A percentile compares a stretch with the other conserved stretches of the same genome.
phyloP scores from a whole-genome alignment of 2,888 invertebrate genomes.

The Aelia acuminata region DNA sequence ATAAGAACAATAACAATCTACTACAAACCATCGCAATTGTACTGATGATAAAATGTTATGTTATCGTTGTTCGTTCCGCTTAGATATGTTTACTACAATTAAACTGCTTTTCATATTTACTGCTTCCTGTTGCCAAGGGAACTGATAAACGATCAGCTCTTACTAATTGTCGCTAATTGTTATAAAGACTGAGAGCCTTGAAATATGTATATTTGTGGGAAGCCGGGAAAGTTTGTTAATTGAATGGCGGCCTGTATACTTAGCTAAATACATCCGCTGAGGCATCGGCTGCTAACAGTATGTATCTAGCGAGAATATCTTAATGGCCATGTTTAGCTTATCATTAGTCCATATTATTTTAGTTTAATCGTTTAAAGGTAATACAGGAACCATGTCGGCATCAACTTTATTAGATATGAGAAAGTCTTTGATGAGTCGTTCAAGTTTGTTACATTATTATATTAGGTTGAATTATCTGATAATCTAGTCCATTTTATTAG shows the following conservation, averaged over 20 bases:
- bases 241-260: conserved; percentile 13
- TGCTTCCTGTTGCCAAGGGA: conserved; percentile 16
- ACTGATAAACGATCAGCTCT: conserved; percentile 9
- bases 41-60: background rate
- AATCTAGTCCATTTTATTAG: too few species aligned
- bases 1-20: background rate
- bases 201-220: conserved; percentile 11
- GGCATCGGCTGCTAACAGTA: background rate
- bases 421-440: too few species aligned
- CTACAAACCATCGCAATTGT: background rate
- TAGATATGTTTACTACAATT: conserved; percentile 8
- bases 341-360: background rate
- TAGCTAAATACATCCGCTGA: conserved; percentile 10
- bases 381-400: background rate
- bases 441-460: too few species aligned
- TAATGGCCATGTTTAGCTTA: conserved; percentile 12
- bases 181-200: conserved; percentile 8
- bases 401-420: background rate
- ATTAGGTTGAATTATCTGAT: too few species aligned
- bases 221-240: background rate
- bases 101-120: conserved; percentile 23
- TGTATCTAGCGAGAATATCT: background rate
- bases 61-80: conserved; percentile 2
- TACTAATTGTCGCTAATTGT: conserved; percentile 34
- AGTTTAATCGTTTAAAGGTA: background rate